These are phyloP conservation scores for Acanthurus lineatus DNA, from an alignment of 2,797 vertebrate genomes.

Conservation along the genomic window DNA sequence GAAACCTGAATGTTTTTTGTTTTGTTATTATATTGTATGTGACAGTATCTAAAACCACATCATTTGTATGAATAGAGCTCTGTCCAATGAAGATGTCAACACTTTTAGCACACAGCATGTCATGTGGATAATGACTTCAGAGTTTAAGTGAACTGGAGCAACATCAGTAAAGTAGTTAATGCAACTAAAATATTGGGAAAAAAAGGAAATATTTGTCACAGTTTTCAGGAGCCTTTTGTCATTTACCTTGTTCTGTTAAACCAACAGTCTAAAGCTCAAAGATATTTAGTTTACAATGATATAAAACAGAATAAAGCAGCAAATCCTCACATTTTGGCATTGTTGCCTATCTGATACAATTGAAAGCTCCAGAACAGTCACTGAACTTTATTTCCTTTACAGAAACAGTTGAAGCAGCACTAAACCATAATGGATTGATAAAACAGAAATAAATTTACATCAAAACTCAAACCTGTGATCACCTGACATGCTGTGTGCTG, in stretches of 20 bases:
- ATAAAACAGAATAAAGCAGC: background rate
- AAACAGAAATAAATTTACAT: background rate
- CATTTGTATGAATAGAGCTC: conserved; percentile 19
- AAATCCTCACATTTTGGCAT: background rate
- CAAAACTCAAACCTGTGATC: background rate
- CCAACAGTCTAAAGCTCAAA: background rate
- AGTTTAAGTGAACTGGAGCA: background rate
- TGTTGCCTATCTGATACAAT: no score
- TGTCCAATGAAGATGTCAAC: conserved; percentile 6
- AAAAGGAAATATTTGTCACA: background rate
- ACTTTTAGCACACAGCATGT: conserved; percentile 47
- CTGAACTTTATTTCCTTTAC: no score
- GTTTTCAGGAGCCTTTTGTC: background rate
- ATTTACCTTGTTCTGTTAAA: no score
- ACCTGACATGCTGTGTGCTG: conserved; percentile 26
- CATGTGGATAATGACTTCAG: background rate
- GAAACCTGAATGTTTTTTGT: conserved; percentile 46
- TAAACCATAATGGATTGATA: no score
- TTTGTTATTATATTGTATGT: conserved; percentile 25
- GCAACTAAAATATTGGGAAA: background rate
- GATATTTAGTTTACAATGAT: background rate
- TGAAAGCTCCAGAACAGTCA: no score
- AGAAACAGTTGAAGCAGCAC: no score
- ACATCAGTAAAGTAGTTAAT: background rate
- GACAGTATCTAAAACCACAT: background rate